A percentile compares a stretch with the other conserved stretches of the same genome.
Conservation (phyloP, 2,888 invertebrate genomes). For the Drosophila testacea region DNA sequence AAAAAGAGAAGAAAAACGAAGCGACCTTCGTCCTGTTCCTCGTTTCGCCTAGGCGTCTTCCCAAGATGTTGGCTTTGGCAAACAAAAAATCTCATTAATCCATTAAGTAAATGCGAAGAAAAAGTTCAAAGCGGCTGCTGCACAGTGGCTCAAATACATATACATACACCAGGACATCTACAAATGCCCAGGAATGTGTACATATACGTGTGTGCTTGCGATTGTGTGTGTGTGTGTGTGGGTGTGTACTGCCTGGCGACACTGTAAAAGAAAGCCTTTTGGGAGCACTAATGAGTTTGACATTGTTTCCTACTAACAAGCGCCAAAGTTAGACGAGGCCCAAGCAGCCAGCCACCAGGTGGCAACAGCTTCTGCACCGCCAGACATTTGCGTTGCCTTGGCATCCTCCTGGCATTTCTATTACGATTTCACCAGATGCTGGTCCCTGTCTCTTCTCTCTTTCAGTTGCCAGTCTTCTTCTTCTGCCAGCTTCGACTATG, state of each 20-base stretch:
- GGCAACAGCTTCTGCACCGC: conserved; percentile 42
- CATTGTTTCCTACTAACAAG: conserved; percentile 81
- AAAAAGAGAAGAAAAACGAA: conserved; percentile 8
- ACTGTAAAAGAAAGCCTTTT: conserved; percentile 78
- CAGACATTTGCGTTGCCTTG: conserved; percentile 73
- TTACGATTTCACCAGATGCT: conserved; percentile 67
- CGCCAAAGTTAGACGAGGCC: conserved; percentile 70
- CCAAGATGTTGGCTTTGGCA: conserved; percentile 74
- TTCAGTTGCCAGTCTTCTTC: background rate
- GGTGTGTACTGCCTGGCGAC: conserved; percentile 62
- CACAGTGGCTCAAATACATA: conserved; percentile 41
- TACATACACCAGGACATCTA: conserved; percentile 44
- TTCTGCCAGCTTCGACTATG: background rate
- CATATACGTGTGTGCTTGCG: conserved; percentile 27
- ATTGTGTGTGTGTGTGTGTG: conserved; percentile 44
- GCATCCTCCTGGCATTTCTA: conserved; percentile 74
- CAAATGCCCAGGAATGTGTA: conserved; percentile 37
- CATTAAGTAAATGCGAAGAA: conserved; percentile 76
- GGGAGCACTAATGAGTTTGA: conserved; percentile 82
- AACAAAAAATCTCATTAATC: conserved; percentile 81
- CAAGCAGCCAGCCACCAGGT: conserved; percentile 41
- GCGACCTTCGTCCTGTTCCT: conserved; percentile 49
- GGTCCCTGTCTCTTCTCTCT: conserved; percentile 23
- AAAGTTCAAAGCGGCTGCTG: conserved; percentile 74
- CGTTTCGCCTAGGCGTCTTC: conserved; percentile 39